Conservation (phyloP, 2,797 vertebrate genomes). For the Eulemur mongoz region DNA sequence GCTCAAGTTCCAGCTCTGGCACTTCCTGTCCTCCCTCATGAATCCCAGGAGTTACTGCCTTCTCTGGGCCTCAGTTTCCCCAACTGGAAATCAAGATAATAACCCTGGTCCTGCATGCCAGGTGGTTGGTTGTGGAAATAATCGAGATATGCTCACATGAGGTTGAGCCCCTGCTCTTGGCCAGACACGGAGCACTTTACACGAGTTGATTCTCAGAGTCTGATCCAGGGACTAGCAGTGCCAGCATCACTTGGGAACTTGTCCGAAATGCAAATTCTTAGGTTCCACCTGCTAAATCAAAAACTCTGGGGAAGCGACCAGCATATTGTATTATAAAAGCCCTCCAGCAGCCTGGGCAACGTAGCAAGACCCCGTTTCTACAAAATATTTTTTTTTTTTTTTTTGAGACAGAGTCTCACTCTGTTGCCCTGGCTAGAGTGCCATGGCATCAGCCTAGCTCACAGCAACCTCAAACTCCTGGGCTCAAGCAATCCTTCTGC, state of each 20-base stretch:
- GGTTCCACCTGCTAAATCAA: not conserved
- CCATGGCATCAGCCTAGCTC: no score
- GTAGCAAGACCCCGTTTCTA: not conserved
- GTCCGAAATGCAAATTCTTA: not conserved
- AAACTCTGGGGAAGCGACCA: not conserved
- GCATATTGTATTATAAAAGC: not conserved
- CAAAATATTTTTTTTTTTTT: not conserved
- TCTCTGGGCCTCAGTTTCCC: conserved; percentile 34
- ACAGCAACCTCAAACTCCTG: no score
- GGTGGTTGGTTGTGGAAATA: not conserved
- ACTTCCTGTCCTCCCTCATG: not conserved
- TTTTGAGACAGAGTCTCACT: no score
- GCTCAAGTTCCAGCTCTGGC: not conserved
- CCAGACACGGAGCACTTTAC: not conserved
- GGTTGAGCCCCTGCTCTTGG: not conserved
- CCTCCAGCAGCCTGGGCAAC: not conserved
- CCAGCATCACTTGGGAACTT: not conserved
- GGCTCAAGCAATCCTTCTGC: no score
- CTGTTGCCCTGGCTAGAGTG: no score
- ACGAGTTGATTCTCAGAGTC: not conserved
- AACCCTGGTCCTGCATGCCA: not conserved
- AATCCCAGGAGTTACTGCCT: not conserved
- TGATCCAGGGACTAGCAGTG: not conserved
- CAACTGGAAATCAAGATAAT: not conserved
- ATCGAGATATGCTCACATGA: not conserved